Evolutionary conservation across 2,797 vertebrate genomes (phyloP).

Genomic region (Peromyscus eremicus): DNA sequence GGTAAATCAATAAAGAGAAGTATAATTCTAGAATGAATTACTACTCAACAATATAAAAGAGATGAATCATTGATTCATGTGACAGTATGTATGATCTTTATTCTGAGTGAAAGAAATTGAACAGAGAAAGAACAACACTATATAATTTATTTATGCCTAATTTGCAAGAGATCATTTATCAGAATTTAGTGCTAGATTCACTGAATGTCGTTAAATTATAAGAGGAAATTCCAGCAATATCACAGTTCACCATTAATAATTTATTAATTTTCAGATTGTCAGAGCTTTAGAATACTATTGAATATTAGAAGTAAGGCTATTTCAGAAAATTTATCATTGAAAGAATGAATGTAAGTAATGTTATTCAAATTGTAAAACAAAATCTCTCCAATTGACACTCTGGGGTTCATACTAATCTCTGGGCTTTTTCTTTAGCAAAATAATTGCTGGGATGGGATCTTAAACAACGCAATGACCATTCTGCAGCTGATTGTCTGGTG

Average conservation of each 20-base stretch:
- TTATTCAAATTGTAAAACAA: conserved; percentile 61
- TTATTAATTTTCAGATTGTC: background rate
- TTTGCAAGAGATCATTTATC: background rate
- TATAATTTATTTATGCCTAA: background rate
- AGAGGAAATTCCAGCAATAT: background rate
- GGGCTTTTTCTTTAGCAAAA: background rate
- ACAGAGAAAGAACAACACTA: background rate
- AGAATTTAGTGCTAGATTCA: background rate
- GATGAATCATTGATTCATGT: background rate
- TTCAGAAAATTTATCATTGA: conserved; percentile 50
- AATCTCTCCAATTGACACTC: conserved; percentile 27
- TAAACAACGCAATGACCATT: background rate
- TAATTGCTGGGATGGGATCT: background rate
- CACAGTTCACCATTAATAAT: background rate
- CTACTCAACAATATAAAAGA: background rate
- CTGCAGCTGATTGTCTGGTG: background rate
- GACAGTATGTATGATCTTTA: background rate
- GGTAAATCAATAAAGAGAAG: background rate
- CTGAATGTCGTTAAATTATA: background rate
- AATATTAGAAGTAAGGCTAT: background rate
- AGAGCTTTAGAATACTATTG: background rate
- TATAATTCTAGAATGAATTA: background rate
- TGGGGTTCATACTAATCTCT: conserved; percentile 31
- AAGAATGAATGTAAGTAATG: conserved; percentile 48
- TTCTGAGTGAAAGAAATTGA: background rate